Evolutionary conservation across 2,888 invertebrate genomes (phyloP).

Genomic region (Machimus rusticus): DNA sequence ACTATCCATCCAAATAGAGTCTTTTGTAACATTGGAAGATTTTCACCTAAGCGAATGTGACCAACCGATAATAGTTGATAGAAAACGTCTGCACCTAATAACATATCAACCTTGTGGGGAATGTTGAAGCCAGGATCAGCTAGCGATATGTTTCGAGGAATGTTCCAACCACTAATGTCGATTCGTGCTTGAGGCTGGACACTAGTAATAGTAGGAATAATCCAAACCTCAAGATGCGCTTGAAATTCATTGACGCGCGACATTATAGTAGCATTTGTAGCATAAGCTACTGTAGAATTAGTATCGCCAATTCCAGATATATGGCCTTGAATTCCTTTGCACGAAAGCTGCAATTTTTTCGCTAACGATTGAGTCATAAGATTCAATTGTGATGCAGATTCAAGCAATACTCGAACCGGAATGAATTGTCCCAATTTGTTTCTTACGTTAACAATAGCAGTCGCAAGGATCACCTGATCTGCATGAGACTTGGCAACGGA

Average conservation of each 20-base stretch:
- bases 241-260: not conserved
- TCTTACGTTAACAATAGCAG: not conserved
- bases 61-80: not conserved
- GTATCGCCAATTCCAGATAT: not conserved
- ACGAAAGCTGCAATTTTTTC: not conserved
- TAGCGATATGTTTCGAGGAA: not conserved
- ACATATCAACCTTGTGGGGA: not conserved
- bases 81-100: not conserved
- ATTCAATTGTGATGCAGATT: not conserved
- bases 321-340: not conserved
- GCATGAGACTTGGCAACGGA: not conserved
- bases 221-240: not conserved
- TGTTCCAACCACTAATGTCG: not conserved
- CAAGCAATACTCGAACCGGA: not conserved
- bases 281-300: not conserved
- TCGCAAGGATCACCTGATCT: not conserved
- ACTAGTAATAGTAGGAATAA: not conserved
- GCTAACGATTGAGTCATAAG: not conserved
- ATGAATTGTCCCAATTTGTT: not conserved
- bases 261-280: not conserved
- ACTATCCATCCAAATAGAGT: not conserved
- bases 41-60: not conserved
- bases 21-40: not conserved
- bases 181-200: not conserved
- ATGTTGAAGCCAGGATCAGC: not conserved